Base-by-base conservation (phyloP, 2,888 invertebrate species). In the Spilarctia lutea region DNA sequence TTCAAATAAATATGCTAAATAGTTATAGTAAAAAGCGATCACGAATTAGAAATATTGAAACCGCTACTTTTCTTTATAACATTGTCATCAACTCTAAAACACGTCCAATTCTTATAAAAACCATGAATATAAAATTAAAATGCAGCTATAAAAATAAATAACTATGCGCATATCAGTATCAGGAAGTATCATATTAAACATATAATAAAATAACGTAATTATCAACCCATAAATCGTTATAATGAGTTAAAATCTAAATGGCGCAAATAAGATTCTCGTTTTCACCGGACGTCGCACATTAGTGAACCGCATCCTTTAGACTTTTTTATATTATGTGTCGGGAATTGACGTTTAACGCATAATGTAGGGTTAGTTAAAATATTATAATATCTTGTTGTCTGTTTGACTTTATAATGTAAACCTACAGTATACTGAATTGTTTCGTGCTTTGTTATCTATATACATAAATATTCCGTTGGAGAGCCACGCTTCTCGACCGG, bases 171-270 rank as follows among this genome's bases (percentile, higher is more conserved):
- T 71, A 75, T 65, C 45, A 11, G 27, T 65, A 11, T 69, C 27
- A 73, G 81, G 80, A 83, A 68, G 68, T 48, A 20, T 10, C 66
- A 68, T 74, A 80, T 75, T 72, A 78, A 11, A 39, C 6, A 16
- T 35, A 63, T 13, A 71, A 73, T 72, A 63, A 82, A 72, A 80
- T 72, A 78, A 75, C 76, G 74, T 69, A 74, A 75, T 76, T 76
- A 75, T 39, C 18, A 60, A 18, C 8, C 39, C 65, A 76, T 39
- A 73, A 69, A 78, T 79, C 52, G 35, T 69, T 71, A 45, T 70
- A 73, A 74, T 66, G 68, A 74, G 56, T 11, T 30, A 60, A 71
- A 71, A 52, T 45, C 52, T 76, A 56, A 76, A 76, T 71, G 65
- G 73, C 16, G 65, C 65, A 73, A 76, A 76, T 71, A 68, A 52